Conservation (phyloP, 2,888 invertebrate species). For the Deilephila elpenor region DNA sequence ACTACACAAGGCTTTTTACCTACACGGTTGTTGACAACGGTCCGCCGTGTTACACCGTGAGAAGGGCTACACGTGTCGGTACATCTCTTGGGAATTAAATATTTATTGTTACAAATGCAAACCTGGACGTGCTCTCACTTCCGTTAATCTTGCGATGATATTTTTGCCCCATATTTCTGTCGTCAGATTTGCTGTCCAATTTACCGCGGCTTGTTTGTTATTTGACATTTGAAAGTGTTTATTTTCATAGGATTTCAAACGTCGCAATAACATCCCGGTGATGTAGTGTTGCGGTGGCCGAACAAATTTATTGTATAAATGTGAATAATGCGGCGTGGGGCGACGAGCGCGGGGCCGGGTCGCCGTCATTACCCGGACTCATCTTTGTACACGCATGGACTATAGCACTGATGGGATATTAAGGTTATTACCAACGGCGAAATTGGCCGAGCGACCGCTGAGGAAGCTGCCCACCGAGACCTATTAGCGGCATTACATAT, state of each 20-base stretch:
- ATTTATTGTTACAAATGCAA: conserved; percentile 25
- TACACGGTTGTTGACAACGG: conserved; percentile 12
- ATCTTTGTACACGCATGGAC: conserved; percentile 78
- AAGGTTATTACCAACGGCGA: conserved; percentile 80
- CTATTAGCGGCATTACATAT: conserved; percentile 83
- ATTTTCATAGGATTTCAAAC: conserved; percentile 32
- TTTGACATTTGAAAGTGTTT: background rate
- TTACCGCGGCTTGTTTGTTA: conserved; percentile 1
- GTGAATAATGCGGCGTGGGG: conserved; percentile 60
- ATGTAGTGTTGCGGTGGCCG: conserved; percentile 44
- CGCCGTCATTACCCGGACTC: conserved; percentile 71
- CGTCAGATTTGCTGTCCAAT: conserved; percentile 5
- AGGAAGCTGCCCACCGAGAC: conserved; percentile 80
- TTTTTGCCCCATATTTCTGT: conserved; percentile 13
- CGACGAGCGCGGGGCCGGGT: conserved; percentile 51
- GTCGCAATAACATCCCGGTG: conserved; percentile 35
- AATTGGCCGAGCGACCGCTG: conserved; percentile 82
- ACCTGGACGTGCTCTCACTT: background rate
- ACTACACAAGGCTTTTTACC: conserved; percentile 15
- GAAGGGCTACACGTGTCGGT: conserved; percentile 22
- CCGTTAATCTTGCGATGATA: conserved; percentile 12
- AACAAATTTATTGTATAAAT: conserved; percentile 64
- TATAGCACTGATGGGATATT: conserved; percentile 79
- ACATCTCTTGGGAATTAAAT: conserved; percentile 17
- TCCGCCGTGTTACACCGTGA: conserved; percentile 23